Conservation (phyloP, 2,888 invertebrate species). For the Agrotis segetum region DNA sequence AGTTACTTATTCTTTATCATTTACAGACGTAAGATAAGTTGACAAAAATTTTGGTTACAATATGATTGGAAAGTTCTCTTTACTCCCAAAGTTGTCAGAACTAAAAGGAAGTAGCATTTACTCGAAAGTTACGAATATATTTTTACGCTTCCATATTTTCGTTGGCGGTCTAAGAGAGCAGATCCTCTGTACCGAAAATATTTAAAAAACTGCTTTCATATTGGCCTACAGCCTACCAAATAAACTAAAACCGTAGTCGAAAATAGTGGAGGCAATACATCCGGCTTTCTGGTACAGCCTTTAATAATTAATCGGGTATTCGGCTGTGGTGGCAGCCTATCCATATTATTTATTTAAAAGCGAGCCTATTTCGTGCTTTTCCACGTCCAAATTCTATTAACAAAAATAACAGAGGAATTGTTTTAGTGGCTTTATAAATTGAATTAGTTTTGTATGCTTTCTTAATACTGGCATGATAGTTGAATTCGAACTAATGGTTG, state of each 20-base stretch:
- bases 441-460: background rate
- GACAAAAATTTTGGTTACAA: no score
- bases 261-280: conserved; percentile 66
- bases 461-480: no score
- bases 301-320: conserved; percentile 75
- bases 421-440: conserved; percentile 4
- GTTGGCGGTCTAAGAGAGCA: no score
- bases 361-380: conserved; percentile 65
- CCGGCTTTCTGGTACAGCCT: conserved; percentile 65
- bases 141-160: no score
- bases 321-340: conserved; percentile 61
- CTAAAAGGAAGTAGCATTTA: no score
- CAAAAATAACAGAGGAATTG: conserved; percentile 41
- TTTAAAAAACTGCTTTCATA: background rate
- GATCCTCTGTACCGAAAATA: background rate
- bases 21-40: no score
- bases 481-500: no score
- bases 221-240: background rate
- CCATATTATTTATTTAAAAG: conserved; percentile 76
- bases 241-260: conserved; percentile 41
- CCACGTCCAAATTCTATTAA: conserved; percentile 53
- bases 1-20: no score
- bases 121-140: no score
- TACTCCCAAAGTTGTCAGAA: no score
- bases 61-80: no score